phyloP scores from a whole-genome alignment of 2,888 invertebrate genomes.

The Nephrotoma guestfalica region DNA sequence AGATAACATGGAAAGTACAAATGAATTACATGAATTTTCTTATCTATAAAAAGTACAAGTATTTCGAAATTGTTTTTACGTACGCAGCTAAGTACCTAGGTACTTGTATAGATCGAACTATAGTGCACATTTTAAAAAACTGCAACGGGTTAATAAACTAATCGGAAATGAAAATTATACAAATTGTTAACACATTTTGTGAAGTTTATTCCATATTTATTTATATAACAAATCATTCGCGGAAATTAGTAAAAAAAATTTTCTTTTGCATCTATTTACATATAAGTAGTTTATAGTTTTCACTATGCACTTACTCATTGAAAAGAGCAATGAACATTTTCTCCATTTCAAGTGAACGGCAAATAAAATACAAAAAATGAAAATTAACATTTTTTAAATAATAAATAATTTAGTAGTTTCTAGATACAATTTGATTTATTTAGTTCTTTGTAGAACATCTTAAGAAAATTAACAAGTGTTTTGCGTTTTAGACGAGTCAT shows the following conservation, averaged over 20 bases:
- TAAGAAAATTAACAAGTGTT: background rate
- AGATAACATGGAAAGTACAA: background rate
- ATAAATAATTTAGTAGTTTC: background rate
- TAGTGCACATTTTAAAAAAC: too few relatives aligned
- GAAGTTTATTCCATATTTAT: background rate
- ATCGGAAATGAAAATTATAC: background rate
- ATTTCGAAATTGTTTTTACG: background rate
- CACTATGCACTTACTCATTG: background rate
- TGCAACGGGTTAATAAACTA: background rate
- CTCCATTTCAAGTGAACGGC: too few relatives aligned
- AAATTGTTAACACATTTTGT: background rate
- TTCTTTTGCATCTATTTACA: background rate
- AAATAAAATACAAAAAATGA: background rate
- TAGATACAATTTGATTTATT: too few relatives aligned
- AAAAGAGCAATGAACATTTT: too few relatives aligned
- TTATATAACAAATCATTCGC: background rate
- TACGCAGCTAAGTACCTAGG: background rate
- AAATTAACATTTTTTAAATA: background rate
- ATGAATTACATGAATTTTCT: background rate
- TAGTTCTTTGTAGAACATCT: background rate
- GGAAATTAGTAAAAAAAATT: background rate
- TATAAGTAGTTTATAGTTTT: background rate
- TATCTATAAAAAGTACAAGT: background rate
- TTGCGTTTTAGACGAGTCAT: background rate
- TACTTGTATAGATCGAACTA: too few relatives aligned